Conservation (phyloP, 2,113 vertebrate species). For the Ascaphus truei region DNA sequence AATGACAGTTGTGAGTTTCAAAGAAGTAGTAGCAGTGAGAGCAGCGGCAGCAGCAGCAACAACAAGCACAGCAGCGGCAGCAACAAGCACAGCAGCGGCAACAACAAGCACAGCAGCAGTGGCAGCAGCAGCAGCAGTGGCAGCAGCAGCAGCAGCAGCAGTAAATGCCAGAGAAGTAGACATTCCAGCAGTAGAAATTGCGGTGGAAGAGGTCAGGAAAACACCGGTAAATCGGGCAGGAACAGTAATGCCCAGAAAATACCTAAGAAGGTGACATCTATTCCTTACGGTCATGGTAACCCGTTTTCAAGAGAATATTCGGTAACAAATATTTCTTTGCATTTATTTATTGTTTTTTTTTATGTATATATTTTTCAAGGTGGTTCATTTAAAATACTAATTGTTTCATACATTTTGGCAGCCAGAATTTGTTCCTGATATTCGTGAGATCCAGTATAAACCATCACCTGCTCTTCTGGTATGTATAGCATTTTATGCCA, state of each 20-base stretch:
- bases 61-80: background rate
- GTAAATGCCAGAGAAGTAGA: background rate
- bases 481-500: too few species aligned
- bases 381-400: background rate
- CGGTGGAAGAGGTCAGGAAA: background rate
- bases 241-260: background rate
- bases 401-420: slow-evolving; percentile 37
- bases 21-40: slow-evolving; percentile 32
- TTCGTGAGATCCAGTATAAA: slow-evolving; percentile 40
- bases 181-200: background rate
- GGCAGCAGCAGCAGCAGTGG: background rate
- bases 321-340: too few species aligned
- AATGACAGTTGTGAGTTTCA: background rate
- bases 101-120: background rate
- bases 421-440: slow-evolving; percentile 37
- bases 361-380: too few species aligned
- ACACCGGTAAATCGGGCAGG: too few species aligned
- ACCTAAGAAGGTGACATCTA: too few species aligned
- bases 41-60: background rate
- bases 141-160: background rate
- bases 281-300: too few species aligned
- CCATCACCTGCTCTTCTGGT: slow-evolving; percentile 3
- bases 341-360: too few species aligned
- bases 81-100: background rate
- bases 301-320: too few species aligned